Base-by-base conservation (phyloP, 2,888 invertebrate species). In the Agriopis marginaria region DNA sequence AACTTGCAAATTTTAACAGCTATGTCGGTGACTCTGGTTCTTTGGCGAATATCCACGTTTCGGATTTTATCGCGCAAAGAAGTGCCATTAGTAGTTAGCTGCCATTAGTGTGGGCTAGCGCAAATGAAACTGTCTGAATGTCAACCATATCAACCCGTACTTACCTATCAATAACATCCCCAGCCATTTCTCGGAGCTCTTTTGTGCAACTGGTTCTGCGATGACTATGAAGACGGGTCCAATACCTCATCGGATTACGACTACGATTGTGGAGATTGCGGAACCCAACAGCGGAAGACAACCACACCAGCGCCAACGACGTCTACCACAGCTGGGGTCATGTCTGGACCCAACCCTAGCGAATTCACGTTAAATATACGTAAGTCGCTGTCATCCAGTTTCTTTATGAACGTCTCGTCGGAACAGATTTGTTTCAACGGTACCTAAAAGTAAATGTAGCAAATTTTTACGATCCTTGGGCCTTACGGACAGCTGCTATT, bases 111-210 rank as follows among this genome's bases (percentile, higher is more conserved):
- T 32, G 32, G 32, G 32, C 32, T 32, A 1, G 2, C 32, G 32
- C 32, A 32, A 32, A 32, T 5, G 5, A 32, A 1, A 32, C 32
- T 32, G 17, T 23, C 17, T 23, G 17, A 23, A 23, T 23, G 17
- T 23, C 8, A 40, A 8, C 8, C 40, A 40, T 7, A 40, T 23
- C 40, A 3, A 40, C 40, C 40, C 0, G 1, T 40, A 40, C 40
- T 4, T 40, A 8, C 8, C 40, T 40, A 40, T 17, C 10, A 59
- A 44, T 59, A n/a, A 9, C 8, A 9, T n/a, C 75, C 81, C 3
- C 79, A 92, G 92, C 92, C 92, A 3, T 77, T 89, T 14, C 85
- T 90, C 53, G 83, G 82, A 2, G 60, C 69, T 8, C 59, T 86
- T 4, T 82, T 90, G 7, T 82, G 91, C 72, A 86, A 86, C 32